Evolutionary conservation across 2,113 vertebrate species (phyloP).

Genomic region (Calyptomena viridis): DNA sequence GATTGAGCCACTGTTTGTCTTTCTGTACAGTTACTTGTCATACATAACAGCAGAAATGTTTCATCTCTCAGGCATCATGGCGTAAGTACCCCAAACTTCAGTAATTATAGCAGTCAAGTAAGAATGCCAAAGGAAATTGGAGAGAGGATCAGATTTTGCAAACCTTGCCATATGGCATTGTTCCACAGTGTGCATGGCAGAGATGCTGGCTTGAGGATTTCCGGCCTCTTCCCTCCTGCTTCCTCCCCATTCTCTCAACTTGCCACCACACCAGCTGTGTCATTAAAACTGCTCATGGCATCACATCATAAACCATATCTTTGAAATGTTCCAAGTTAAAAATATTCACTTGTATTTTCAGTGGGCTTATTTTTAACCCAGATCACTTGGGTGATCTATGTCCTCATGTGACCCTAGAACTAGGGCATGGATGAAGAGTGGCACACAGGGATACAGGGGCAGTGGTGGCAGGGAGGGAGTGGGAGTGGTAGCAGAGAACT

Average conservation of each 20-base stretch:
- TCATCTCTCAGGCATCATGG: constrained; percentile 94
- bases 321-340: constrained; percentile 43
- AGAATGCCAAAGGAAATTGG: not conserved
- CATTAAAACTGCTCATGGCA: constrained; percentile 40
- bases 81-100: constrained; percentile 82
- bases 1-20: constrained; percentile 96
- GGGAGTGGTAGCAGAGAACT: not conserved
- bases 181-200: not conserved
- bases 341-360: constrained; percentile 46
- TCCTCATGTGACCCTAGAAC: constrained; percentile 13
- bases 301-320: constrained; percentile 32
- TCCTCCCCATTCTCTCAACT: not conserved
- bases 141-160: not conserved
- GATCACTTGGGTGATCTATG: constrained; percentile 14
- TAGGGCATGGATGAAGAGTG: not conserved
- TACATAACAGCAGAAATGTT: constrained; percentile 96
- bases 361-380: constrained; percentile 36
- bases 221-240: not conserved
- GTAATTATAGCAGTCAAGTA: constrained; percentile 25
- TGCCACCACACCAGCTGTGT: constrained; percentile 59
- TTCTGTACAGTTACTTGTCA: constrained; percentile 96
- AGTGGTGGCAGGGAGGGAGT: not conserved
- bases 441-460: not conserved
- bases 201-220: constrained; percentile 48
- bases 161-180: not conserved